Percentiles rank a stretch among this genome's conserved stretches.
These are phyloP conservation scores for Trachelus tabidus DNA, from an alignment of 2,888 invertebrate genomes.

Conservation along the genomic window DNA sequence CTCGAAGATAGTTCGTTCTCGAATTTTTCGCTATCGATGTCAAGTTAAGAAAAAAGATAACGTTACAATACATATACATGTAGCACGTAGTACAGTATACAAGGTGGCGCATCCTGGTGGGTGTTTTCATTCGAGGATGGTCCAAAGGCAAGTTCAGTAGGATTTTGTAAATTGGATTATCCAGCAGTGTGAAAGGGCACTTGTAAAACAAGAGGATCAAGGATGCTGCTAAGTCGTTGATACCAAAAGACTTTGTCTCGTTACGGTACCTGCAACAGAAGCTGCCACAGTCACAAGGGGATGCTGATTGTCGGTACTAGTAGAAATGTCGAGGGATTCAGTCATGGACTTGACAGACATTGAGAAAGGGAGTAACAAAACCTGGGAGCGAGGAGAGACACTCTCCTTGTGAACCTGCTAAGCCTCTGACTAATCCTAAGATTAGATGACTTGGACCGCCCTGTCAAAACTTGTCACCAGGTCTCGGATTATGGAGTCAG, in stretches of 20 bases:
- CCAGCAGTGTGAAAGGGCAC: conserved; percentile 32
- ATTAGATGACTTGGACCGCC: conserved; percentile 49
- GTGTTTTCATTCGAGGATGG: not conserved
- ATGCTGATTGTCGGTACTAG: conserved; percentile 12
- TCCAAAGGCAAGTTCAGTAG: conserved; percentile 15
- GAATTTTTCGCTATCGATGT: too few relatives aligned
- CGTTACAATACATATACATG: not conserved
- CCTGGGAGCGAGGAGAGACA: conserved; percentile 23
- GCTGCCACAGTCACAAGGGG: not conserved
- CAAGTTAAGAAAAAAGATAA: too few relatives aligned
- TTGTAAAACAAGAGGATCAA: conserved; percentile 49
- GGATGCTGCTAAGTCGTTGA: conserved; percentile 23
- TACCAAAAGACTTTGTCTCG: conserved; percentile 10
- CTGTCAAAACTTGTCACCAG: conserved; percentile 64
- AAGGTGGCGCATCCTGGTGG: conserved; percentile 1
- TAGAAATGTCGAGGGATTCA: conserved; percentile 19
- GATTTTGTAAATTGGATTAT: conserved; percentile 60
- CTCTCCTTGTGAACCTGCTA: conserved; percentile 49
- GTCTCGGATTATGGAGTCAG: conserved; percentile 26
- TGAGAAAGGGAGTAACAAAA: conserved; percentile 7
- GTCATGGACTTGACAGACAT: conserved; percentile 13
- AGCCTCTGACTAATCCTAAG: conserved; percentile 51
- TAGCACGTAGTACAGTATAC: not conserved
- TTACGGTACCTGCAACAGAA: conserved; percentile 2
- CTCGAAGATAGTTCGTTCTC: too few relatives aligned